These are phyloP conservation scores for Dipodomys ordii DNA, from an alignment of 2,113 vertebrate genomes.

Conservation along the genomic window DNA sequence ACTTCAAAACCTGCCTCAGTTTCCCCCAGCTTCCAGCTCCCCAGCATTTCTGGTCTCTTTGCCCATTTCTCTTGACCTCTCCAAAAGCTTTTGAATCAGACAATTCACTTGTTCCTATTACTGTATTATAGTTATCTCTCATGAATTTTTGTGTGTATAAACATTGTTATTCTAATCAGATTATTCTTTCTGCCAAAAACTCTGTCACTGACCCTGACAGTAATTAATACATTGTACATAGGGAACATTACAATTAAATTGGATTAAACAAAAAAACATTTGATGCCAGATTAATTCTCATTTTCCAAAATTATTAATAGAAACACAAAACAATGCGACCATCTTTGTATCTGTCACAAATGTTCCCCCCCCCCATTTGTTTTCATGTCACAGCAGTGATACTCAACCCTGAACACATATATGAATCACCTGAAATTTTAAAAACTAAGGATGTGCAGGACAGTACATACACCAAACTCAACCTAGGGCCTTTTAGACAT, in stretches of 20 bases:
- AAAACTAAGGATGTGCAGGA: background rate
- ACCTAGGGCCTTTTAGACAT: background rate
- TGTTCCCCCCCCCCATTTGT: constrained; percentile 9
- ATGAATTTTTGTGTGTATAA: constrained; percentile 50
- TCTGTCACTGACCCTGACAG: background rate
- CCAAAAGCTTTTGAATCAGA: constrained; percentile 15
- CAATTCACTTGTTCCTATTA: constrained; percentile 36
- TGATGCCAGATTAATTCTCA: constrained; percentile 34
- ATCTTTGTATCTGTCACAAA: background rate
- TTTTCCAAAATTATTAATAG: constrained; percentile 37
- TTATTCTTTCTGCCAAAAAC: constrained; percentile 58
- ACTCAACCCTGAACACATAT: background rate
- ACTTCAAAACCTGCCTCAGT: constrained; percentile 23
- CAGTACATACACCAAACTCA: background rate
- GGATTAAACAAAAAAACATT: constrained; percentile 49
- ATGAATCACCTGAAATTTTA: background rate
- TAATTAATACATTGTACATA: constrained; percentile 29
- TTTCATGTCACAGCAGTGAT: background rate
- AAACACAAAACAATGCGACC: constrained; percentile 4
- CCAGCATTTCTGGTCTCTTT: background rate
- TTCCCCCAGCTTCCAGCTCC: background rate
- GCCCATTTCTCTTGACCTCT: constrained; percentile 9
- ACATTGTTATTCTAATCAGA: constrained; percentile 55
- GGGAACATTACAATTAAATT: constrained; percentile 28
- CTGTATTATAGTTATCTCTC: constrained; percentile 6